A percentile compares a stretch with the other conserved stretches of the same genome.
Conservation (phyloP, 2,797 vertebrate genomes). For the Craterocephalus amniculus region DNA sequence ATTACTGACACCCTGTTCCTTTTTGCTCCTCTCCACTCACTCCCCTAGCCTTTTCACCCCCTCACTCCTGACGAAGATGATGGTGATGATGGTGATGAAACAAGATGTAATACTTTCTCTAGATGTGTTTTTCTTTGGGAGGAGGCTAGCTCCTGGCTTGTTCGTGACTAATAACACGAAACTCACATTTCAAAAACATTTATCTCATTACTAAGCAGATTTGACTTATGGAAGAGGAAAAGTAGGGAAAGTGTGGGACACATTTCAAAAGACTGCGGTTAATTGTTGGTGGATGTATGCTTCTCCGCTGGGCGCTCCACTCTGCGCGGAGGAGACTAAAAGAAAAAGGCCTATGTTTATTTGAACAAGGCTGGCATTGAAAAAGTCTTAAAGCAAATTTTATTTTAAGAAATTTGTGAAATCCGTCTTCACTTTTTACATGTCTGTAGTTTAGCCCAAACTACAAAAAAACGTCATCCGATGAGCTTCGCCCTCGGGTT, state of each 20-base stretch:
- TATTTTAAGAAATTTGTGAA: conserved; percentile 32
- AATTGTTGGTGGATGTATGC: conserved; percentile 74
- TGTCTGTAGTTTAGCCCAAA: conserved; percentile 39
- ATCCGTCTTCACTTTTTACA: conserved; percentile 17
- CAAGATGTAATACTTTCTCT: conserved; percentile 82
- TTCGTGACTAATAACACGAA: conserved; percentile 85
- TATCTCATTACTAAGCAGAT: conserved; percentile 86
- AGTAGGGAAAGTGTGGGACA: conserved; percentile 57
- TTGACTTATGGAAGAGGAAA: conserved; percentile 71
- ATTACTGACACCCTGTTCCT: conserved; percentile 60
- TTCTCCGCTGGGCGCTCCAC: conserved; percentile 32
- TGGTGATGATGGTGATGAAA: conserved; percentile 82
- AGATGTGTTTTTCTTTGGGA: conserved; percentile 81
- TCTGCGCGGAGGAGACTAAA: conserved; percentile 34
- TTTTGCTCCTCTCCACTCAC: conserved; percentile 69
- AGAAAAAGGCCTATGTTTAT: conserved; percentile 54
- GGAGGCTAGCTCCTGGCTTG: conserved; percentile 85
- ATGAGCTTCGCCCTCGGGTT: conserved; percentile 30
- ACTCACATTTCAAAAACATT: conserved; percentile 85
- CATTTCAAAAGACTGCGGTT: conserved; percentile 70
- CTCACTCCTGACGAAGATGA: conserved; percentile 84
- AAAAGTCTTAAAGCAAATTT: conserved; percentile 41
- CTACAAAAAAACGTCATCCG: conserved; percentile 25
- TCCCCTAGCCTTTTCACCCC: conserved; percentile 84
- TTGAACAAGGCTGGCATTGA: conserved; percentile 42